phyloP scores from a whole-genome alignment of 2,797 vertebrate genomes.

The Pipistrellus pipistrellus region DNA sequence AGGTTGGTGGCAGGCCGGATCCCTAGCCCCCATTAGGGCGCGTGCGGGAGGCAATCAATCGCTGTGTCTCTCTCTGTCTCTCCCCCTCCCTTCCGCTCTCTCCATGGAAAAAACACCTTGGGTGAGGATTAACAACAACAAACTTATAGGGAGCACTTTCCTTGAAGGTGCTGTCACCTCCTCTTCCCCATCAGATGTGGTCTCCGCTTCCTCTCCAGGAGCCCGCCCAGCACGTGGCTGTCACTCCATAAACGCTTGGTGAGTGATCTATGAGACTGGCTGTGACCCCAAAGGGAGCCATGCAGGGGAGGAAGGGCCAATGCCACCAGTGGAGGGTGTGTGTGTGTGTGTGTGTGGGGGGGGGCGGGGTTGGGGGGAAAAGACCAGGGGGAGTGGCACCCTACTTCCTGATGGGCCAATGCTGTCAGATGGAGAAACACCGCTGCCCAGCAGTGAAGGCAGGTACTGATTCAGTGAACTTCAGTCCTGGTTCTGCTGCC shows the following conservation, averaged over 20 bases:
- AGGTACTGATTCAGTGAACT: not conserved
- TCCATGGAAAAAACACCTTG: too few species aligned
- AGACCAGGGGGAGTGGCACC: not conserved
- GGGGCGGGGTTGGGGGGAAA: not conserved
- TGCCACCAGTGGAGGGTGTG: not conserved
- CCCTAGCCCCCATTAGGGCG: too few species aligned
- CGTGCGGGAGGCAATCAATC: too few species aligned
- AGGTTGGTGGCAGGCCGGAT: too few species aligned
- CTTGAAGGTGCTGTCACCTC: not conserved
- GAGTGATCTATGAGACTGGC: not conserved
- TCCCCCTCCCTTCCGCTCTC: too few species aligned
- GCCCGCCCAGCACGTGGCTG: not conserved
- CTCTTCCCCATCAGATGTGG: not conserved
- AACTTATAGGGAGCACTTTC: not conserved
- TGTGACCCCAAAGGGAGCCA: not conserved
- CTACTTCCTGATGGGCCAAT: not conserved
- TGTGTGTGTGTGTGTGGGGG: too few species aligned
- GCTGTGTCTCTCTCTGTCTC: too few species aligned
- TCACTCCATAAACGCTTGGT: not conserved
- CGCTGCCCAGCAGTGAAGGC: not conserved
- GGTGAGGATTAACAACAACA: too few species aligned
- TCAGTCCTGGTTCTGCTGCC: not conserved
- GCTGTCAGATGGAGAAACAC: not conserved
- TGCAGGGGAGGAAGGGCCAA: not conserved
- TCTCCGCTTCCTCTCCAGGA: not conserved